Evolutionary conservation across 1,140 invertebrate species (phyloP).

Genomic region (Caenorhabditis latens): DNA sequence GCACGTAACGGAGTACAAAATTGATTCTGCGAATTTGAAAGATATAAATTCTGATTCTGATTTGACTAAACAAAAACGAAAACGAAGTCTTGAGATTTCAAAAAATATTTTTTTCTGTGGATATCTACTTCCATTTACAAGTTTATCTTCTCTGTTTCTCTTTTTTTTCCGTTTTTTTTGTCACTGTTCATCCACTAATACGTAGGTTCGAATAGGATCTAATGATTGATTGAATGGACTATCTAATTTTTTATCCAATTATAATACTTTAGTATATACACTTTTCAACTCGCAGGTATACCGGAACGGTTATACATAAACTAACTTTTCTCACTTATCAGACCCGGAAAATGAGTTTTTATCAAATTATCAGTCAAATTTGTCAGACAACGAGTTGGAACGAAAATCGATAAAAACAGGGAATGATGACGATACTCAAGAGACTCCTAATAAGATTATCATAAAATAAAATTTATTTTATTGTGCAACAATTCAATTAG

Average conservation of each 20-base stretch:
- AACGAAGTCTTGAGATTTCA: not conserved
- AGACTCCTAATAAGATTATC: conserved; percentile 41
- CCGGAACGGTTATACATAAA: not conserved
- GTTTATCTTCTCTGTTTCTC: not conserved
- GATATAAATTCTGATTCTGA: not conserved
- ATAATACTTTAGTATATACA: too few relatives aligned
- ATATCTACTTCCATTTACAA: too few relatives aligned
- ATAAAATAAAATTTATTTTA: not conserved
- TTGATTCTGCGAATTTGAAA: not conserved
- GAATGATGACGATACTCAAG: conserved; percentile 8
- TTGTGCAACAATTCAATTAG: not conserved
- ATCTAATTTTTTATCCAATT: too few relatives aligned
- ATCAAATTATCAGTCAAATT: conserved; percentile 38
- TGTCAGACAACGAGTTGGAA: not conserved
- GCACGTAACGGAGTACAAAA: conserved; percentile 10
- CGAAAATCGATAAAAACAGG: conserved; percentile 23
- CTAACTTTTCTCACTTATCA: conserved; percentile 9
- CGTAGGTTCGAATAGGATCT: too few relatives aligned
- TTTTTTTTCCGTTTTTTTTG: not conserved
- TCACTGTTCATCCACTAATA: too few relatives aligned
- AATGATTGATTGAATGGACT: too few relatives aligned
- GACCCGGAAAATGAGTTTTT: conserved; percentile 35
- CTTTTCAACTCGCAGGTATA: not conserved
- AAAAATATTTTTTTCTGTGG: too few relatives aligned
- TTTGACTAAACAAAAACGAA: not conserved